Evolutionary conservation across 1,140 invertebrate genomes (phyloP), one percentile per base, ranked within the genome.

Genomic region (Caerostris extrusa): DNA sequence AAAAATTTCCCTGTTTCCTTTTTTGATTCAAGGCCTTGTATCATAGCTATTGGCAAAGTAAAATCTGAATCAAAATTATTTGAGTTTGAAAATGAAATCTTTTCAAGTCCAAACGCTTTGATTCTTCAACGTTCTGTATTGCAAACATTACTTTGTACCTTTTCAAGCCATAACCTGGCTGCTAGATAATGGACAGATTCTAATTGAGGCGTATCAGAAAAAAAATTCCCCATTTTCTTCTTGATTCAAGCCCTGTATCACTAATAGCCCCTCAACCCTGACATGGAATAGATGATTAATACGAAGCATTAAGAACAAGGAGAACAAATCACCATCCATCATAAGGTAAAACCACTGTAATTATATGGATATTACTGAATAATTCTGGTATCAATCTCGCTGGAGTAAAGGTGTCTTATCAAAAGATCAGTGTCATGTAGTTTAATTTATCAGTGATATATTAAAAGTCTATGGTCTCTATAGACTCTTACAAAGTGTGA

Each of bases 351-450:
- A 71, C 53, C 60, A 90, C 87, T 90, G 55, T 90, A 90, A 90
- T 90, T 90, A 69, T 90, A 64, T 50, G 67, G 34, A 71, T 71
- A 71, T 71, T 69, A 61, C 87, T 90, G 87, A 90, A 90, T 90
- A 90, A 90, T 90, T 90, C 67, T 14, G 5, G 6, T 83, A 90
- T 90, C 34, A 55, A 90, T 55, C 87, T 67, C 86, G 17, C 17
- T 10, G 17, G 14, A 7, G 34, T 55, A 50, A 90, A 55, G 64
- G 61, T 90, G 87, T 90, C 71, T 69, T 90, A 90, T 90, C 17
- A 19, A 57, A 83, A 58, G 12, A 17, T 6, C 56, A n/a, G 82
- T 17, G 55, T 34, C 17, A 34, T 50, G 12, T 50, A 10, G 34
- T 77, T 12, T 53, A 6, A 10, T 50, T 77, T 77, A 77, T 77